Percentiles rank a stretch among this genome's conserved stretches.
Conservation (phyloP, 2,888 invertebrate species). For the Xylocampa areola region DNA sequence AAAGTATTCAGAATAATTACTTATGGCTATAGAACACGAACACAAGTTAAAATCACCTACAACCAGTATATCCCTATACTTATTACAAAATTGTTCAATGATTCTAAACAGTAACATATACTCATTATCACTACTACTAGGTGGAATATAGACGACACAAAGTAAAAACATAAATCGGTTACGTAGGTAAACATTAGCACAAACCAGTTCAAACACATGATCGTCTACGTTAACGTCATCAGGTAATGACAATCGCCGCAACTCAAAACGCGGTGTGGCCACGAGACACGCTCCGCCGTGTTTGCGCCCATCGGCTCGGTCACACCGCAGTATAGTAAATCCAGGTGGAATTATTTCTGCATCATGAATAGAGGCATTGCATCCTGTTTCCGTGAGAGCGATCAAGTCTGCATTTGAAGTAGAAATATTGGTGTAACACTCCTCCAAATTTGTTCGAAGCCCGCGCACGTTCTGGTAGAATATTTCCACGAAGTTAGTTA, state of each 20-base stretch:
- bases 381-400: too few relatives aligned
- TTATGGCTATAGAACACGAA: slow-evolving; percentile 3
- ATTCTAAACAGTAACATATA: slow-evolving; percentile 7
- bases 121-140: slow-evolving; percentile 2
- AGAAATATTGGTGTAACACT: too few relatives aligned
- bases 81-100: slow-evolving; percentile 2
- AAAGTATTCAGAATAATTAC: slow-evolving; percentile 11
- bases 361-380: too few relatives aligned
- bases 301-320: too few relatives aligned
- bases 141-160: slow-evolving; percentile 15
- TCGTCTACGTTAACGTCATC: slow-evolving; percentile 1
- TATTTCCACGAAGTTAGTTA: too few relatives aligned
- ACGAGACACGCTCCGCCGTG: too few relatives aligned
- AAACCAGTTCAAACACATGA: slow-evolving; percentile 8
- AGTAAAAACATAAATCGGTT: slow-evolving; percentile 5
- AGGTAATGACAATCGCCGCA: neutral
- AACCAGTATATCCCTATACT: neutral
- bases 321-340: too few relatives aligned
- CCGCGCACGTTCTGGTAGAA: too few relatives aligned
- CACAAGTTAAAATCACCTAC: too few relatives aligned
- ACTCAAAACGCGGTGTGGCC: slow-evolving; percentile 17
- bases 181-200: slow-evolving; percentile 9
- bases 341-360: too few relatives aligned
- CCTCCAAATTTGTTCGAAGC: too few relatives aligned
- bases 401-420: too few relatives aligned